phyloP scores from a whole-genome alignment of 2,113 vertebrate species.

The Sterna hirundo region DNA sequence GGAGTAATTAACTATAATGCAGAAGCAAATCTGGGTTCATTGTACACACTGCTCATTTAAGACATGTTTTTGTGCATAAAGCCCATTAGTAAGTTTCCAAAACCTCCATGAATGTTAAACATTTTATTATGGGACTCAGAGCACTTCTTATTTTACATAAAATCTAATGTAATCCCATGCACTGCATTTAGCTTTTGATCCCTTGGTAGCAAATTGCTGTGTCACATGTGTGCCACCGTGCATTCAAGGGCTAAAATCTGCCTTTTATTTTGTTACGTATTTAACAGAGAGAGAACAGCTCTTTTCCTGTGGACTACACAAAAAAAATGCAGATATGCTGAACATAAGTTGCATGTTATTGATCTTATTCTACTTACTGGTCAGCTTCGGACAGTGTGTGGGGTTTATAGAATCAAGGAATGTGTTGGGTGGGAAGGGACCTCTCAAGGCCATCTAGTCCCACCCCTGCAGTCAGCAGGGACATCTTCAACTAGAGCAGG shows the following conservation, averaged over 20 bases:
- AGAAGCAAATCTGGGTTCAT: conserved; percentile 47
- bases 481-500: no score
- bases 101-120: conserved; percentile 25
- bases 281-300: neutral
- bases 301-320: neutral
- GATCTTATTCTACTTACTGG: neutral
- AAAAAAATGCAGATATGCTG: neutral
- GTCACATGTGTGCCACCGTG: neutral
- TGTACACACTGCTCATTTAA: neutral
- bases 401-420: no score
- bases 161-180: neutral
- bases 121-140: neutral
- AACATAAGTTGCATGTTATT: neutral
- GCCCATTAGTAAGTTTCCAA: conserved; percentile 7
- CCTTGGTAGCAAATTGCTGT: neutral
- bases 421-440: no score
- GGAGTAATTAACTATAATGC: conserved; percentile 40
- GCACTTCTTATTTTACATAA: neutral
- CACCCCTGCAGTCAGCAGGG: no score
- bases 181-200: neutral
- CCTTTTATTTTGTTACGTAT: neutral
- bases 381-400: neutral
- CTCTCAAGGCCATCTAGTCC: no score
- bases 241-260: neutral
- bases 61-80: neutral